phyloP scores from a whole-genome alignment of 1,140 invertebrate species.

The Drosophila bocqueti region DNA sequence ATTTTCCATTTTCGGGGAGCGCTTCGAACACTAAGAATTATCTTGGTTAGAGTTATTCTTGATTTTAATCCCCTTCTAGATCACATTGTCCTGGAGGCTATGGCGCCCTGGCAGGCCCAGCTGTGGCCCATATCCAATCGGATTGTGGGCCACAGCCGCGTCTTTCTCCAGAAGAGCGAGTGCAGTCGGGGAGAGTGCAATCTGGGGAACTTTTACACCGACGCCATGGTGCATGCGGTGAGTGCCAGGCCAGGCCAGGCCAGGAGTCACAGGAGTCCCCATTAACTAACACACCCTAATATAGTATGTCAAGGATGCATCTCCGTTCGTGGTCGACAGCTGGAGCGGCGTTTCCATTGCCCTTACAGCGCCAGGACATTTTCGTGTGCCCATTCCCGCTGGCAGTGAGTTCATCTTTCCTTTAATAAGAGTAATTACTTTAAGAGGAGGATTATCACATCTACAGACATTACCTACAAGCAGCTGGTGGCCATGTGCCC shows the following conservation, averaged over 20 bases:
- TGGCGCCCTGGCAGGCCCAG: slow-evolving; percentile 87
- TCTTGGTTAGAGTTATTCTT: background rate
- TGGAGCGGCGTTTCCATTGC: slow-evolving; percentile 72
- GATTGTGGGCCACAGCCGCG: slow-evolving; percentile 87
- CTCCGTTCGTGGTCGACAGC: background rate
- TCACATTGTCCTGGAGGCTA: slow-evolving; percentile 58
- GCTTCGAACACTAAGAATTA: background rate
- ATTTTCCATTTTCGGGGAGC: background rate
- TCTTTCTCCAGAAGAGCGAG: slow-evolving; percentile 86
- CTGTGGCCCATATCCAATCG: slow-evolving; percentile 87
- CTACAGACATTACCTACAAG: slow-evolving; percentile 88
- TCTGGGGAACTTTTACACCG: slow-evolving; percentile 90
- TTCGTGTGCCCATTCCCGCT: slow-evolving; percentile 57
- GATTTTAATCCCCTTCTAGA: slow-evolving; percentile 33
- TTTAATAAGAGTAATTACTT: background rate
- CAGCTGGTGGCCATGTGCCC: slow-evolving; percentile 89
- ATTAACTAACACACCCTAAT: background rate
- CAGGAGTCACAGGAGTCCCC: background rate
- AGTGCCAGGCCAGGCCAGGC: background rate
- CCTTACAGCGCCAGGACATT: slow-evolving; percentile 65
- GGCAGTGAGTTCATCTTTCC: slow-evolving; percentile 51
- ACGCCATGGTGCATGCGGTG: slow-evolving; percentile 88
- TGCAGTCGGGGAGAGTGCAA: slow-evolving; percentile 90
- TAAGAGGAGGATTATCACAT: slow-evolving; percentile 15
- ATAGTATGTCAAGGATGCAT: slow-evolving; percentile 65